These are phyloP conservation scores for Xestoiulus laeticollis DNA, from an alignment of 2,888 invertebrate genomes.

Conservation along the genomic window DNA sequence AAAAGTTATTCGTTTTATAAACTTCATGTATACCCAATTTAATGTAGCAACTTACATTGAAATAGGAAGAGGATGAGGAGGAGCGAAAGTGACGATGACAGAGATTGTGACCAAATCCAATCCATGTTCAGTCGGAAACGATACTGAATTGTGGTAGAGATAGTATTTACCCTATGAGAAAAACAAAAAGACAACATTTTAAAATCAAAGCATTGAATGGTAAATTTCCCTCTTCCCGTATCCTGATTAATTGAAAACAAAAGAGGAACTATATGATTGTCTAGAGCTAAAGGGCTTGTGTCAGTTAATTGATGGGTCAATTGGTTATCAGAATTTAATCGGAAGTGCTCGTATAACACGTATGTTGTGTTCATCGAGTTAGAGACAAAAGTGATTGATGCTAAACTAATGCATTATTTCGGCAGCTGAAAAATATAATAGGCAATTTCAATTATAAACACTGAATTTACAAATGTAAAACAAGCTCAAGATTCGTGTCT, in stretches of 20 bases:
- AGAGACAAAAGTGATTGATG: too few relatives aligned
- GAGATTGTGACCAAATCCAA: neutral
- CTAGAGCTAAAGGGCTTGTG: neutral
- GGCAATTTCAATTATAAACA: too few relatives aligned
- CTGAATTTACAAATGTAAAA: too few relatives aligned
- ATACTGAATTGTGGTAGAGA: neutral
- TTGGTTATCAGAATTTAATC: neutral
- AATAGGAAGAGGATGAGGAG: neutral
- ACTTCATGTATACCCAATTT: too few relatives aligned
- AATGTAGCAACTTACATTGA: neutral
- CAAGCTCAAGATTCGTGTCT: too few relatives aligned
- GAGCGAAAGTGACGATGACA: conserved; percentile 6
- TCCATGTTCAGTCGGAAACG: neutral
- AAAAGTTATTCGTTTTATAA: too few relatives aligned
- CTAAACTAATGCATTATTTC: too few relatives aligned
- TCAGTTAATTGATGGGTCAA: neutral
- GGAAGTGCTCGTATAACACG: neutral
- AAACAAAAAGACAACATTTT: neutral
- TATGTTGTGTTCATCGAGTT: too few relatives aligned
- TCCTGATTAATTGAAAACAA: too few relatives aligned
- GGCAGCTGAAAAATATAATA: too few relatives aligned
- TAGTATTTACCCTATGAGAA: neutral
- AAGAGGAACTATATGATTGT: neutral
- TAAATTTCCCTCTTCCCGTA: neutral
- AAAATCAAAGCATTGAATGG: neutral